Base-by-base conservation (phyloP, 1,140 invertebrate genomes). In the Phortica variegata region DNA sequence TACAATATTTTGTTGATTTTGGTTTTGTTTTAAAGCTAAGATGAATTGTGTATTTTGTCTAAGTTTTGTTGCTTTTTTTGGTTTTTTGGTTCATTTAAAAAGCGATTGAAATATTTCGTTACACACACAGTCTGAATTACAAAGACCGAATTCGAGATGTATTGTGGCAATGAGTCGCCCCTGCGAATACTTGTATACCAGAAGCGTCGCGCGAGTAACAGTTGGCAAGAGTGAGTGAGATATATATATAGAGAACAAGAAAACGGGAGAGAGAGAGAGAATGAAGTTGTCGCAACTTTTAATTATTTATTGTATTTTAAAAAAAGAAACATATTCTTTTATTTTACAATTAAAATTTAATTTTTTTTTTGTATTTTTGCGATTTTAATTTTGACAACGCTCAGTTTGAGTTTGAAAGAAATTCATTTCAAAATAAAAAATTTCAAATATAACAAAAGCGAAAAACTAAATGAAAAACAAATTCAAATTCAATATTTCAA, bases 111-210 rank as follows among this genome's bases (percentile, higher is more conserved):
- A 73, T 55, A 73, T 58, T 73, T 70, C 65, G 52, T 66, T 73
- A 73, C 70, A 73, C 70, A 73, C 70, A 73, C 70, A 73, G 63
- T 73, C 70, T 52, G 70, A 68, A 56, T 73, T 73, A 58, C 70
- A 73, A 56, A 73, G 70, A 70, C 70, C 70, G 54, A 73, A 73
- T 68, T 73, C 70, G 60, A 73, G 70, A 56, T 73, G 70, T 43
- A 73, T 73, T 46, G 70, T 73, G 43, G 70, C 70, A 55, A 73
- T 66, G 58, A 73, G 70, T 54, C 70, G 70, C 52, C 70, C 70
- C 58, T 73, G 70, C 53, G 60, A 63, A 52, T 55, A 65, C 70
- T 73, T n/a, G n/a, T n/a, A n/a, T n/a, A n/a, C n/a, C n/a, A n/a
- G n/a, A n/a, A n/a, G n/a, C n/a, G n/a, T n/a, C n/a, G n/a, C n/a